Evolutionary conservation across 2,888 invertebrate species (phyloP).

Genomic region (Drosophila meridionalis): DNA sequence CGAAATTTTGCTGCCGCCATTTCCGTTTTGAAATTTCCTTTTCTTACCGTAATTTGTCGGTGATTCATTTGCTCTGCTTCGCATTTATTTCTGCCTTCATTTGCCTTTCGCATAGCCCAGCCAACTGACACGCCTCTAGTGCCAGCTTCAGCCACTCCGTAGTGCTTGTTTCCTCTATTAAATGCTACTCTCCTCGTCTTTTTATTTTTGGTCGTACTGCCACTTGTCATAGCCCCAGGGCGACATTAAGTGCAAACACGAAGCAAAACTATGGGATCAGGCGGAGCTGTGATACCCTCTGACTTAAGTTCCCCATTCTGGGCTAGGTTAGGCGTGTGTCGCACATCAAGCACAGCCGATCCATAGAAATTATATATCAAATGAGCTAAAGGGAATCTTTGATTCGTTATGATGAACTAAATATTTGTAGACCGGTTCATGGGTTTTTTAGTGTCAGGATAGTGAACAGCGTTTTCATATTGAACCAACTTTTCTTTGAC

Average conservation of each 20-base stretch:
- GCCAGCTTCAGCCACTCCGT: slow-evolving; percentile 20
- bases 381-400: background rate
- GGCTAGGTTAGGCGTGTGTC: background rate
- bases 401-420: background rate
- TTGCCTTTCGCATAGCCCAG: slow-evolving; percentile 33
- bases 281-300: slow-evolving; percentile 15
- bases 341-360: background rate
- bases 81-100: slow-evolving; percentile 34
- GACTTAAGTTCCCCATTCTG: background rate
- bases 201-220: slow-evolving; percentile 32
- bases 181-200: slow-evolving; percentile 50
- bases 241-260: slow-evolving; percentile 40
- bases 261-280: slow-evolving; percentile 5
- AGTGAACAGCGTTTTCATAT: background rate
- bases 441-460: background rate
- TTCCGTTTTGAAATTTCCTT: slow-evolving; percentile 64
- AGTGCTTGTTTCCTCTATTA: slow-evolving; percentile 40
- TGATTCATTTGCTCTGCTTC: slow-evolving; percentile 67
- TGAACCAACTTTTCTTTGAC: background rate
- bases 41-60: slow-evolving; percentile 75
- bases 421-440: background rate
- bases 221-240: slow-evolving; percentile 46
- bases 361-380: background rate
- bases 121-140: slow-evolving; percentile 1
- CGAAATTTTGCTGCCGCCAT: slow-evolving; percentile 68